phyloP scores from a whole-genome alignment of 1,140 invertebrate species.

The Cryptotermes secundus region DNA sequence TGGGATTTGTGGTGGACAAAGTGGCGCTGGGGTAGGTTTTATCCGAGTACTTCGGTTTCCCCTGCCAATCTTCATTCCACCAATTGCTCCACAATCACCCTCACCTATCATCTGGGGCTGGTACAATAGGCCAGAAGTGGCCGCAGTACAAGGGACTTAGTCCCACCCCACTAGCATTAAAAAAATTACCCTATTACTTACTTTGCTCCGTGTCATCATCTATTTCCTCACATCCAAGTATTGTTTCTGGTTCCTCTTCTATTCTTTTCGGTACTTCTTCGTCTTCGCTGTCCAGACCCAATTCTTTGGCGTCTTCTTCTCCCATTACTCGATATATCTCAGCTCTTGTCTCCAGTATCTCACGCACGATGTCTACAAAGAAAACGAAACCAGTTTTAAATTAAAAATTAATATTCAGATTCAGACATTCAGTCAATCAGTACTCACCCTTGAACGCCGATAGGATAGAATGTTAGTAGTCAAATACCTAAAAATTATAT shows the following conservation, averaged over 20 bases:
- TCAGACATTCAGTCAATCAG: neutral
- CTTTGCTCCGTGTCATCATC: neutral
- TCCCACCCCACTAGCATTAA: too few relatives aligned
- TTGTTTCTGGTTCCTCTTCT: neutral
- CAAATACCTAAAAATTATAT: too few relatives aligned
- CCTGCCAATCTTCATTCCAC: too few relatives aligned
- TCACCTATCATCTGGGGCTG: too few relatives aligned
- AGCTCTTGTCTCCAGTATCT: constrained; percentile 70
- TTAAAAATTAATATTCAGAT: neutral
- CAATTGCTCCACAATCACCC: too few relatives aligned
- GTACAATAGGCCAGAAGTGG: neutral
- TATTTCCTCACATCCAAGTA: neutral
- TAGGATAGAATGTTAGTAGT: too few relatives aligned
- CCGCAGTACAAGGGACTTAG: too few relatives aligned
- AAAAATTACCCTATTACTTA: too few relatives aligned
- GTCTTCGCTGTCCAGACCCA: constrained; percentile 29
- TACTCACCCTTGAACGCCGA: too few relatives aligned
- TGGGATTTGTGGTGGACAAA: too few relatives aligned
- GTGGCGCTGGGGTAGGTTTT: too few relatives aligned
- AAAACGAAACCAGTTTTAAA: constrained; percentile 7
- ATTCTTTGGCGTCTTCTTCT: constrained; percentile 35
- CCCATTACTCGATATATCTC: constrained; percentile 56
- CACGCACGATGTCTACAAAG: constrained; percentile 65
- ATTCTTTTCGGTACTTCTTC: neutral
- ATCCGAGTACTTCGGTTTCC: too few relatives aligned